Percentiles rank a stretch among this genome's conserved stretches.
phyloP scores from a whole-genome alignment of 2,797 vertebrate species.

The Catharus ustulatus region DNA sequence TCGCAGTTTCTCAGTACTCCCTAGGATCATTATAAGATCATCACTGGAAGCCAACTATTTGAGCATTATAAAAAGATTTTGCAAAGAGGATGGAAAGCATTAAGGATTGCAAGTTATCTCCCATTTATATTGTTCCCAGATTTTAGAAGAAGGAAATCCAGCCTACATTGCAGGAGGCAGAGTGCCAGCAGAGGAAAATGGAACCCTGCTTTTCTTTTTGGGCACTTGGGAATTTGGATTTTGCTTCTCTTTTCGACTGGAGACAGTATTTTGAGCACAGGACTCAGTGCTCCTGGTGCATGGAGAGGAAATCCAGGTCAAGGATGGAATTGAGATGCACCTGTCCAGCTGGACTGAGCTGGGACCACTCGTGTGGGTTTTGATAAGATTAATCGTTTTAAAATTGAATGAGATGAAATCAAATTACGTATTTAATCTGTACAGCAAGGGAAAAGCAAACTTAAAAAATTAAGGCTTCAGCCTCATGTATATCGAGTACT shows the following conservation, averaged over 20 bases:
- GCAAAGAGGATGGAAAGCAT: conserved; percentile 63
- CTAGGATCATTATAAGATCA: conserved; percentile 71
- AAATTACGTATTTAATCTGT: conserved; percentile 45
- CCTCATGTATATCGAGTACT: conserved; percentile 11
- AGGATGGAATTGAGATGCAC: neutral
- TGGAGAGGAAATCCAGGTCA: neutral
- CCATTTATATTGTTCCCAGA: conserved; percentile 36
- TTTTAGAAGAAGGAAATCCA: conserved; percentile 24
- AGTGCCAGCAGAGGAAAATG: neutral
- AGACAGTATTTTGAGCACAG: neutral
- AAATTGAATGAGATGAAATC: conserved; percentile 43
- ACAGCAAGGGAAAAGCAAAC: conserved; percentile 50
- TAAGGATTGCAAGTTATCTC: conserved; percentile 55
- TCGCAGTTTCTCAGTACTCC: conserved; percentile 59
- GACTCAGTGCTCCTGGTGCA: neutral
- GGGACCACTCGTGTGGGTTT: neutral
- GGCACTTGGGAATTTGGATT: neutral
- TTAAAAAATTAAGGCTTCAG: conserved; percentile 59
- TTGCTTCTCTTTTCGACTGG: neutral
- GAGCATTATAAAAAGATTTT: conserved; percentile 68
- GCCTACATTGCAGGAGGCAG: neutral
- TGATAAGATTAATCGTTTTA: neutral
- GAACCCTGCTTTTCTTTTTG: neutral
- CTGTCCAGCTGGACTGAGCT: neutral
- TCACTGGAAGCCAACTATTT: conserved; percentile 69